Evolutionary conservation across 2,888 invertebrate species (phyloP).

Genomic region (Polyommatus icarus): DNA sequence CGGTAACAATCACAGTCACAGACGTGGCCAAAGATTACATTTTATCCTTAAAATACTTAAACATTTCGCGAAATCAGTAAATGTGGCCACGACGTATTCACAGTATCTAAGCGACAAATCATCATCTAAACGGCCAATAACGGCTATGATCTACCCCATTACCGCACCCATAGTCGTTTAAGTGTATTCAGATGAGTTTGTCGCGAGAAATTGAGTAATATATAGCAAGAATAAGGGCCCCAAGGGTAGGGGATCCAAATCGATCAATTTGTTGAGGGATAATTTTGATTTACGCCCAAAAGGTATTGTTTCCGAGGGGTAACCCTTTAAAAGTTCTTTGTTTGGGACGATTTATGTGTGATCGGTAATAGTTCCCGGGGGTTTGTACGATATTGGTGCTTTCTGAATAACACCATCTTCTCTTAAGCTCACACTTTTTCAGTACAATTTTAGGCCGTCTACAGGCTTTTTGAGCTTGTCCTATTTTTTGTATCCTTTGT

Average conservation of each 20-base stretch:
- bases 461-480: too few relatives aligned
- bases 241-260: background rate
- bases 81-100: too few relatives aligned
- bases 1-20: too few relatives aligned
- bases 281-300: conserved; percentile 8
- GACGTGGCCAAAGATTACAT: too few relatives aligned
- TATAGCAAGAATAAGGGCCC: conserved; percentile 1
- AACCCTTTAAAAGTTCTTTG: background rate
- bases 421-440: too few relatives aligned
- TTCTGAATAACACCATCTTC: background rate
- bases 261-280: conserved; percentile 18
- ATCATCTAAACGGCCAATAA: background rate
- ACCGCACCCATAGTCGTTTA: background rate
- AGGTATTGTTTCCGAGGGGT: background rate
- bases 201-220: conserved; percentile 4
- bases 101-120: background rate
- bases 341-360: background rate
- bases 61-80: too few relatives aligned
- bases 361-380: background rate
- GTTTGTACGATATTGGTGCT: background rate
- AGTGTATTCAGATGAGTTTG: conserved; percentile 1
- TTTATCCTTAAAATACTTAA: too few relatives aligned
- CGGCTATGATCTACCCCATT: background rate
- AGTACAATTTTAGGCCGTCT: too few relatives aligned
- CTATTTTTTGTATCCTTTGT: too few relatives aligned